Evolutionary conservation across 2,113 vertebrate genomes (phyloP).

Genomic region (Nasalis larvatus): DNA sequence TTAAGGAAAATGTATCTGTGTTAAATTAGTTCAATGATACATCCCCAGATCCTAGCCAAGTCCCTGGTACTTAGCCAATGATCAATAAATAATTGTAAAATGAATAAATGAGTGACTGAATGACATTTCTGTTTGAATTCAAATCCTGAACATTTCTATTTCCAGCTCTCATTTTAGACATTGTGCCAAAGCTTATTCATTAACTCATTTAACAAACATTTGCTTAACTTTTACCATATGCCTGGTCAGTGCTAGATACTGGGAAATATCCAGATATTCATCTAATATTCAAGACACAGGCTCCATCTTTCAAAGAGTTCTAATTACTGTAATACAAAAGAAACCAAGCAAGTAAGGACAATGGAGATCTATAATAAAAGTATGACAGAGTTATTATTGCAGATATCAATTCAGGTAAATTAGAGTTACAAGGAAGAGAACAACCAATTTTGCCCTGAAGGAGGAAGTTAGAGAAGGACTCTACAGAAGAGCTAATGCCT

Average conservation of each 20-base stretch:
- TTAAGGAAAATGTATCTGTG: not conserved
- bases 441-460: not conserved
- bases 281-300: not conserved
- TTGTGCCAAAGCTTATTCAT: not conserved
- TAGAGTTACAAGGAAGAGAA: not conserved
- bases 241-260: not conserved
- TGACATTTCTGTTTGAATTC: not conserved
- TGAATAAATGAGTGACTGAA: not conserved
- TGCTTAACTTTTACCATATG: not conserved
- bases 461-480: not conserved
- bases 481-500: not conserved
- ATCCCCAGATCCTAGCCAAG: not conserved
- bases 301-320: not conserved
- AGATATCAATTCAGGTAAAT: not conserved
- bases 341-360: not conserved
- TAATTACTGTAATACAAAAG: not conserved
- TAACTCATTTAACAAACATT: not conserved
- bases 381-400: not conserved
- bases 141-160: not conserved
- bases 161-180: not conserved
- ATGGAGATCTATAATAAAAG: no score
- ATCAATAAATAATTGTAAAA: not conserved
- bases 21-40: not conserved
- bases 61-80: not conserved
- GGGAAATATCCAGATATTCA: not conserved